Evolutionary conservation across 2,113 vertebrate species (phyloP), one percentile per base, ranked within the genome.

Genomic region (Amia ocellicauda): DNA sequence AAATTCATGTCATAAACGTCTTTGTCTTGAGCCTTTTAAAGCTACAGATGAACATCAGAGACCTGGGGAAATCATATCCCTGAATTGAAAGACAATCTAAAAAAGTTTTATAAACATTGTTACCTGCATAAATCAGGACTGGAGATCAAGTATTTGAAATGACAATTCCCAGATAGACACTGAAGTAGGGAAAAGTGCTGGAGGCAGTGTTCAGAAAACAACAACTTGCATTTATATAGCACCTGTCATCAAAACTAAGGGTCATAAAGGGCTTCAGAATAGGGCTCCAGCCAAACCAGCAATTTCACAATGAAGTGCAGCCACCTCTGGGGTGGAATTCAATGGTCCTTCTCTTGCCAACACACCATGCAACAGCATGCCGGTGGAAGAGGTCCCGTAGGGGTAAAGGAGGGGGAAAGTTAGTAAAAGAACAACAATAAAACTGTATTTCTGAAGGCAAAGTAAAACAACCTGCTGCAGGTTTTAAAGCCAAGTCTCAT

Each of bases 241-340:
- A 36, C 31, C 11, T 36, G 31, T 36, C 31, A 36, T 36, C 31
- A 36, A 36, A 36, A 36, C 31, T 36, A 36, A 36, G 31, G 31
- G 31, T 36, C 31, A 36, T 36, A 36, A 36, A 36, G 31, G 11
- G 5, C n/a, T n/a, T 74, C 63, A 77, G 67, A 68, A 62, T 54
- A 62, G 29, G 28, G 60, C 68, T 72, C 64, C 70, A 65, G 73
- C 73, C 69, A 71, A 78, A 79, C 70, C 72, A 76, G 67, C 63
- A 52, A 41, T 63, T 73, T 63, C 63, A 43, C 72, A 72, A 74
- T 66, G 58, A 63, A 78, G 70, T 66, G 63, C 51, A 54, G n/a
- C 53, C 77, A 79, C 77, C 78, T 69, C 77, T 67, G 77, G 77
- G 76, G 77, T n/a, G 74, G 70, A 71, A 75, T 69, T 60, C 5